Evolutionary conservation across 2,113 vertebrate genomes (phyloP).

Genomic region (Actenoides lindsayi): DNA sequence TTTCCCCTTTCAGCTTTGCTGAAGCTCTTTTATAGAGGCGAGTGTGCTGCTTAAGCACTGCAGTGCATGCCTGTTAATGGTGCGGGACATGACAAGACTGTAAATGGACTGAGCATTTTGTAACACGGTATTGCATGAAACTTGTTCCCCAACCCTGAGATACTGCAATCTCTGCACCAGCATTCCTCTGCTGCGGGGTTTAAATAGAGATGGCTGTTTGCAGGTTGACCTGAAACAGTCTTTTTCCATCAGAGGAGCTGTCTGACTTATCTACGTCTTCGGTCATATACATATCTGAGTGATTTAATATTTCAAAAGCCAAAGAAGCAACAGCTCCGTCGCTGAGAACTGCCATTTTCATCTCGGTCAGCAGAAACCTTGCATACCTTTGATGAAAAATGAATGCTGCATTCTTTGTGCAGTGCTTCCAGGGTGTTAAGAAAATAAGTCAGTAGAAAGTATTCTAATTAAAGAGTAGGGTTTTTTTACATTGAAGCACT

Average conservation of each 20-base stretch:
- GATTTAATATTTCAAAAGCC: slow-evolving; percentile 2
- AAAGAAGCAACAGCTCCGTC: not conserved
- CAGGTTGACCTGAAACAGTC: slow-evolving; percentile 58
- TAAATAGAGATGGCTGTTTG: not conserved
- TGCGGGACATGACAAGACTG: not conserved
- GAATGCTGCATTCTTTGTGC: not conserved
- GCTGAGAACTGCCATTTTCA: not conserved
- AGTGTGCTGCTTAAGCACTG: not conserved
- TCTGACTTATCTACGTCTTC: not conserved
- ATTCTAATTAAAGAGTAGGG: not conserved
- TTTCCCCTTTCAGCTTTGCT: not conserved
- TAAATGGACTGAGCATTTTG: not conserved
- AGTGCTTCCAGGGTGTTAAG: not conserved
- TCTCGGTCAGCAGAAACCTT: not conserved
- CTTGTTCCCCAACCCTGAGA: not conserved
- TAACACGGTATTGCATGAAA: not conserved
- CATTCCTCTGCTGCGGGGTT: not conserved
- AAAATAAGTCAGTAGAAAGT: not conserved
- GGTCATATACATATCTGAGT: not conserved
- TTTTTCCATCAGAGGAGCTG: slow-evolving; percentile 5
- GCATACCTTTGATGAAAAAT: slow-evolving; percentile 42
- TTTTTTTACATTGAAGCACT: not conserved
- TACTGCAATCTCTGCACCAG: not conserved
- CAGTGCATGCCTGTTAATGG: not conserved
- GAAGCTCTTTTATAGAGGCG: not conserved